Evolutionary conservation across 2,113 vertebrate genomes (phyloP).

Genomic region (Cyanoramphus novaezelandiae): DNA sequence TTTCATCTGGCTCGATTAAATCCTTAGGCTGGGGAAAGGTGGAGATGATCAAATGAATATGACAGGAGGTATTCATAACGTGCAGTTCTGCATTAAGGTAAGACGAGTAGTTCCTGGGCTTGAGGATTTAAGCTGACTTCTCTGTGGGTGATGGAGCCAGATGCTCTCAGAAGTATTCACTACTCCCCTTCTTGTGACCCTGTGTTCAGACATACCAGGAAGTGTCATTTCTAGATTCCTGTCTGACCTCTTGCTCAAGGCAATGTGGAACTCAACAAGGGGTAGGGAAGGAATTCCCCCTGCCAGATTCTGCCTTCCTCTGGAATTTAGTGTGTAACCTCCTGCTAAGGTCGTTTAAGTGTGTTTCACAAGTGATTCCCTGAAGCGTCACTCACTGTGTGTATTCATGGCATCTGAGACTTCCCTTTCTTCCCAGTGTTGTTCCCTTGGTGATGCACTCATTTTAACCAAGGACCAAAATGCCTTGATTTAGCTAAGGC

Average conservation of each 20-base stretch:
- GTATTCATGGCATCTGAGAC: background rate
- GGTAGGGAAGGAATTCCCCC: background rate
- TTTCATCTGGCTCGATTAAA: background rate
- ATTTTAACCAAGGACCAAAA: background rate
- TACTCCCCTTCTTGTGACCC: background rate
- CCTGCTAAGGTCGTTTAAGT: background rate
- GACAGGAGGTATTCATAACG: background rate
- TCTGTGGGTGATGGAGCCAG: background rate
- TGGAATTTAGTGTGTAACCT: background rate
- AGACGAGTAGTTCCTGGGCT: background rate
- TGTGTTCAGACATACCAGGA: background rate
- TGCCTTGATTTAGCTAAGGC: background rate
- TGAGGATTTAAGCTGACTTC: background rate
- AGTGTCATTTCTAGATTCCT: background rate
- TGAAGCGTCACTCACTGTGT: background rate
- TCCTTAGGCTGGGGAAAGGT: background rate
- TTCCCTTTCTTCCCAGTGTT: background rate
- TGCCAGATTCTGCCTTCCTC: background rate
- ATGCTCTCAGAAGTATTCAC: background rate
- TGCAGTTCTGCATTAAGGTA: background rate
- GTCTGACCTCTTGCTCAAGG: background rate
- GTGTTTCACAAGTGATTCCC: background rate
- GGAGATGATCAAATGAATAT: background rate
- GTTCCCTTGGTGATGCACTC: background rate
- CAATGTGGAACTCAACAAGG: background rate